Evolutionary conservation across 1,140 invertebrate species (phyloP).

Genomic region (Belonocnema kinseyi): DNA sequence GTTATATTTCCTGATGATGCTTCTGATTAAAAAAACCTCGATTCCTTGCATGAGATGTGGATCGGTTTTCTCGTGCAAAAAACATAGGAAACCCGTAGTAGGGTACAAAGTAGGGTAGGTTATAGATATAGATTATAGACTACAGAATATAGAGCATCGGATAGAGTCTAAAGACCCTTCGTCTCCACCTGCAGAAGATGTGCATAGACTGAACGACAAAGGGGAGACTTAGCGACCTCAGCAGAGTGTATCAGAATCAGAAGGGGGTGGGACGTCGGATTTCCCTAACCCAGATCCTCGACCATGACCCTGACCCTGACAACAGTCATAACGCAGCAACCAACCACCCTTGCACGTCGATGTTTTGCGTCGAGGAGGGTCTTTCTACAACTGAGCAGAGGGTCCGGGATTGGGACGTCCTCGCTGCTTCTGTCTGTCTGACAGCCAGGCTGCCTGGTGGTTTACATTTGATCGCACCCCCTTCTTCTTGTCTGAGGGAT

Average conservation of each 20-base stretch:
- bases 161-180: too few species aligned
- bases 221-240: slow-evolving; percentile 41
- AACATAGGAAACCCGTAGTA: too few species aligned
- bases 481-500: slow-evolving; percentile 50
- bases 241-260: slow-evolving; percentile 44
- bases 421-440: slow-evolving; percentile 42
- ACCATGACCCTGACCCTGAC: slow-evolving; percentile 56
- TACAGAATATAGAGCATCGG: too few species aligned
- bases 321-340: slow-evolving; percentile 58
- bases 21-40: too few species aligned
- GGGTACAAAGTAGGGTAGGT: too few species aligned
- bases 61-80: too few species aligned
- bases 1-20: too few species aligned
- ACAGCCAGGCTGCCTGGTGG: slow-evolving; percentile 27
- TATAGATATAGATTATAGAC: too few species aligned
- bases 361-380: slow-evolving; percentile 49
- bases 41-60: too few species aligned
- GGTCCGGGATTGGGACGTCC: slow-evolving; percentile 45
- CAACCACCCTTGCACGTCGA: slow-evolving; percentile 55
- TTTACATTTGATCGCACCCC: slow-evolving; percentile 58
- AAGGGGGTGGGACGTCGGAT: slow-evolving; percentile 48
- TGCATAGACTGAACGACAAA: slow-evolving; percentile 16
- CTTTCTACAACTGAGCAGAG: slow-evolving; percentile 51
- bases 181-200: too few species aligned
- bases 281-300: slow-evolving; percentile 58